A percentile compares a stretch with the other conserved stretches of the same genome.
These are phyloP conservation scores for Heliconius hermathena DNA, from an alignment of 1,140 invertebrate genomes.

Conservation along the genomic window DNA sequence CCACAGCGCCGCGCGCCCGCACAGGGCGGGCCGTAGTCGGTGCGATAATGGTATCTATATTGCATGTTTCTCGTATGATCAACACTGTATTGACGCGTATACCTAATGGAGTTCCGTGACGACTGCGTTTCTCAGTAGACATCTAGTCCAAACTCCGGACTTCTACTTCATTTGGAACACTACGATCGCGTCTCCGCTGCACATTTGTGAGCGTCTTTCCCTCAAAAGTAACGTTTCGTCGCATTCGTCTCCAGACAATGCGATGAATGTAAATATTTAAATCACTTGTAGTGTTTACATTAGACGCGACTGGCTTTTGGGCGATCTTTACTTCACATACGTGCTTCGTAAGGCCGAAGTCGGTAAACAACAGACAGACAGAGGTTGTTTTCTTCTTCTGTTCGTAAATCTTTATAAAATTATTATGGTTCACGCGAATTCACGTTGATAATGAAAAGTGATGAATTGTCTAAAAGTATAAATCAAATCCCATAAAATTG, in stretches of 20 bases:
- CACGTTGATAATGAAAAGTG: background rate
- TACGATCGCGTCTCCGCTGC: background rate
- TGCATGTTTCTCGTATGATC: conserved; percentile 19
- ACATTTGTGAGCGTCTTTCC: background rate
- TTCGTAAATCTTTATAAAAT: conserved; percentile 24
- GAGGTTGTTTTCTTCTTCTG: conserved; percentile 15
- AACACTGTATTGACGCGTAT: background rate
- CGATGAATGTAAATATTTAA: conserved; percentile 29
- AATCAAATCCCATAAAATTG: background rate
- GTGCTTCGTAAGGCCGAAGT: conserved; percentile 17
- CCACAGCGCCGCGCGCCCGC: background rate
- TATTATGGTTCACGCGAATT: conserved; percentile 5
- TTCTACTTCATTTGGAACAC: background rate
- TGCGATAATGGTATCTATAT: conserved; percentile 26
- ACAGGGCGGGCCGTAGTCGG: conserved; percentile 24
- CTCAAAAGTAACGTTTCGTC: conserved; percentile 11
- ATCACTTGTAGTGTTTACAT: conserved; percentile 26
- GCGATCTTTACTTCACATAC: conserved; percentile 2
- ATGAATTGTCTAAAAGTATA: background rate
- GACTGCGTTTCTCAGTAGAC: background rate
- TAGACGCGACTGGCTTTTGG: conserved; percentile 19
- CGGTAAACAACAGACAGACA: conserved; percentile 33
- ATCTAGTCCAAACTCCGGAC: background rate
- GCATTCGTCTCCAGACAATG: conserved; percentile 11
- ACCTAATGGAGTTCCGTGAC: background rate